A percentile compares a stretch with the other conserved stretches of the same genome.
Conservation (phyloP, 1,140 invertebrate genomes). For the Ganaspis sp. region DNA sequence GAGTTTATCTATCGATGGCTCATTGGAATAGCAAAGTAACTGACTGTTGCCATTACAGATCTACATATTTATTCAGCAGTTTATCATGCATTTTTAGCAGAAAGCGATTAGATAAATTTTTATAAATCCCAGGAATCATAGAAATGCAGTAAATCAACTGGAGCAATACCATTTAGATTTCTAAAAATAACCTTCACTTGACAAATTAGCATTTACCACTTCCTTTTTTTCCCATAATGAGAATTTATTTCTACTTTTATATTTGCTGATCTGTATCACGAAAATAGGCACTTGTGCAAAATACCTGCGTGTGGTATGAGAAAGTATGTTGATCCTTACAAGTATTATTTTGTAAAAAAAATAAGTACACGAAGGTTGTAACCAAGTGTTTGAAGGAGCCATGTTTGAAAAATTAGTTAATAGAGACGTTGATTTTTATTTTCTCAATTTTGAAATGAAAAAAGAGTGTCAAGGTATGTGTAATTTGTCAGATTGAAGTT, state of each 20-base stretch:
- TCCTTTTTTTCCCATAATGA: background rate
- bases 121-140: background rate
- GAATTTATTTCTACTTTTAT: no score
- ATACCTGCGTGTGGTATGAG: no score
- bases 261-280: no score
- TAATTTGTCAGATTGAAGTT: conserved; percentile 19
- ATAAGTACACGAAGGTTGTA: no score
- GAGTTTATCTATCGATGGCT: conserved; percentile 9
- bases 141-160: conserved; percentile 16
- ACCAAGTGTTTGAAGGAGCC: no score
- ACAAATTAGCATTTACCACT: background rate
- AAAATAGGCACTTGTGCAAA: no score
- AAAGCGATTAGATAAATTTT: conserved; percentile 2
- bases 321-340: no score
- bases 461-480: background rate
- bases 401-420: background rate
- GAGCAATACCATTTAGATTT: conserved; percentile 9
- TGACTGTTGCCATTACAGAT: conserved; percentile 13
- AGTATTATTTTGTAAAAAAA: no score
- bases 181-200: conserved; percentile 9
- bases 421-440: background rate
- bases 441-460: background rate
- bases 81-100: conserved; percentile 3
- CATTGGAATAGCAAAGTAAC: conserved; percentile 29
- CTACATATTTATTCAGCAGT: conserved; percentile 7